Evolutionary conservation across 2,797 vertebrate species (phyloP), one percentile per base, ranked within the genome.

Genomic region (Argya squamiceps): DNA sequence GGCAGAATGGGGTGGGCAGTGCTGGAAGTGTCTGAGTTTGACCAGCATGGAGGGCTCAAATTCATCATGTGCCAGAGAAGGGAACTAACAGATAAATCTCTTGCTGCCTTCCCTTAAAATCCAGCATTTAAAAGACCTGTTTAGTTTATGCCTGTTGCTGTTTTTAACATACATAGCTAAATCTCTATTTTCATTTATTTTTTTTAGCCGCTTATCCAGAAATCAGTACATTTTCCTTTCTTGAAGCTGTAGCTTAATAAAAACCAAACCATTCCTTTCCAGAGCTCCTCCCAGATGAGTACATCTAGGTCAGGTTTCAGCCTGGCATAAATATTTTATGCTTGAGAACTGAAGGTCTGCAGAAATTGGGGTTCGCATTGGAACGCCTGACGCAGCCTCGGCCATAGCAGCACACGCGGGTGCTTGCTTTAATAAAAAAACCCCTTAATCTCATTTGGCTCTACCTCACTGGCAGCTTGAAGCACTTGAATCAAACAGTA

Each of bases 401-500:
- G 39, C 77, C 92, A 8, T 26, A 49, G 58, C 84, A 92, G 77
- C 56, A 62, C 62, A 96, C 56, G 91, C 21, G 78, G 88, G 93
- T 67, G 70, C 74, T 70, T 90, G 92, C 75, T 81, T 96, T 92
- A 93, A 91, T 96, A 97, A 97, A 96, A 96, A 97, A 97, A 96
- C 58, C 67, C 93, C 96, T 96, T 96, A 89, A 96, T 97, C 92
- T 97, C 88, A 97, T 93, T 96, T 97, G 96, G 96, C 94, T 91
- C 84, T 96, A 97, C 91, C 93, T 97, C 93, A 79, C 89, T 97
- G 96, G 83, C 92, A 97, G 93, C 90, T 97, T 95, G 94, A 97
- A 97, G 91, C 58, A 89, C 77, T 97, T 96, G 96, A 96, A 96
- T 96, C 92, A 97, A 97, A 95, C 68, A 88, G 83, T 94, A 97